These are phyloP conservation scores for Amphipoea oculea DNA, from an alignment of 2,888 invertebrate species.

Conservation along the genomic window DNA sequence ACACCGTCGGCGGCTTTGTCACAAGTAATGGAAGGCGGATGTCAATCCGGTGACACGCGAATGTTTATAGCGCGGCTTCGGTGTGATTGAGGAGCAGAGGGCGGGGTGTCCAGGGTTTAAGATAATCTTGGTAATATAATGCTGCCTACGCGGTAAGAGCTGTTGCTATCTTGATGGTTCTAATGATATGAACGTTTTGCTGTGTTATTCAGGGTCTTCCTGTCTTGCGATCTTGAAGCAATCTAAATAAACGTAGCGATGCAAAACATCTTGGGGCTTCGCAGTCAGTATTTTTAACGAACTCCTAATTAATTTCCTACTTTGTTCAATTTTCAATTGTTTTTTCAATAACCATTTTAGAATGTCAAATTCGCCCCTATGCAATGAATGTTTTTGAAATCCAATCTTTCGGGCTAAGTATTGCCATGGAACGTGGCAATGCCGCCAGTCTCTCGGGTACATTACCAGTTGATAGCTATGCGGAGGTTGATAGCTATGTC, in stretches of 20 bases:
- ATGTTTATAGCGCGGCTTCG: conserved; percentile 71
- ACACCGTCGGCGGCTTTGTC: conserved; percentile 71
- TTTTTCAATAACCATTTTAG: background rate
- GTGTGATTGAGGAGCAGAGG: conserved; percentile 52
- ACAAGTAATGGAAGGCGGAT: conserved; percentile 72
- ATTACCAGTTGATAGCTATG: background rate
- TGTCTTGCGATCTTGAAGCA: background rate
- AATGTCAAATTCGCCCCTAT: background rate
- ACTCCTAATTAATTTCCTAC: background rate
- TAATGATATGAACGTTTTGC: conserved; percentile 28
- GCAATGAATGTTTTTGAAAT: background rate
- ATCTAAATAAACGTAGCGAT: background rate
- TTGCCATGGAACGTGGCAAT: background rate
- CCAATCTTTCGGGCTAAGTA: background rate
- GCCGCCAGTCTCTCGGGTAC: background rate
- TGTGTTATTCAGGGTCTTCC: background rate
- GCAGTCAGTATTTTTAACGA: background rate
- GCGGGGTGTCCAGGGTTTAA: conserved; percentile 29
- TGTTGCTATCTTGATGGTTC: conserved; percentile 28
- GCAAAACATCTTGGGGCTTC: background rate
- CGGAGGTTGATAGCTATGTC: background rate
- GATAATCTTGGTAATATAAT: conserved; percentile 39
- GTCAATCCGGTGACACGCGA: conserved; percentile 73
- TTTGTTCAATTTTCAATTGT: background rate
- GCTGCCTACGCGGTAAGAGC: conserved; percentile 31